Evolutionary conservation across 2,797 vertebrate genomes (phyloP).

Genomic region (Neostethus bicornis): DNA sequence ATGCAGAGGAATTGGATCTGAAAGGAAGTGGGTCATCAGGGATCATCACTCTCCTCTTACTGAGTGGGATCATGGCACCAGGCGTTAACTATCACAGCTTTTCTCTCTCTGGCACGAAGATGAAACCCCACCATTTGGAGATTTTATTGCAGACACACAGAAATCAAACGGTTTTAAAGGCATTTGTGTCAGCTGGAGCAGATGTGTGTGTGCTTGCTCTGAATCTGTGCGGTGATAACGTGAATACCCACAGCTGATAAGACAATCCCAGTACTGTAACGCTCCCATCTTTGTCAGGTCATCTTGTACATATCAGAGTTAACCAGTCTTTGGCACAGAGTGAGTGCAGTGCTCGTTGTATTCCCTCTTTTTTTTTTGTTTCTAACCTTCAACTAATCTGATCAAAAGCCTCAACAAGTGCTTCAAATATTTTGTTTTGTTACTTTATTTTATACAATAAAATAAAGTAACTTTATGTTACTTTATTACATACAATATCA

Average conservation of each 20-base stretch:
- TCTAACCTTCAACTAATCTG: slow-evolving; percentile 60
- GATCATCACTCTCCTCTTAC: slow-evolving; percentile 54
- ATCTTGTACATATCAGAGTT: slow-evolving; percentile 73
- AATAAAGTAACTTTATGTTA: slow-evolving; percentile 69
- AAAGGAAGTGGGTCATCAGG: slow-evolving; percentile 66
- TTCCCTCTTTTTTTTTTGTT: slow-evolving; percentile 45
- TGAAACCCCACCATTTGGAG: slow-evolving; percentile 14
- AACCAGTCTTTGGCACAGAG: slow-evolving; percentile 38
- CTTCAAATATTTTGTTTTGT: slow-evolving; percentile 60
- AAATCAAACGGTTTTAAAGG: slow-evolving; percentile 30
- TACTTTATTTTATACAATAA: slow-evolving; percentile 56
- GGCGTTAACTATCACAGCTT: slow-evolving; percentile 41
- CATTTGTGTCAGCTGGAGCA: slow-evolving; percentile 45
- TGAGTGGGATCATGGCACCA: slow-evolving; percentile 54
- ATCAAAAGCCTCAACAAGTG: slow-evolving; percentile 73
- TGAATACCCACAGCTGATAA: slow-evolving; percentile 62
- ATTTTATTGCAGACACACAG: slow-evolving; percentile 40
- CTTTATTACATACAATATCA: slow-evolving; percentile 56
- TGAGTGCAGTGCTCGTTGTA: slow-evolving; percentile 20
- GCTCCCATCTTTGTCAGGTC: slow-evolving; percentile 67
- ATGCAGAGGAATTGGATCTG: slow-evolving; percentile 61
- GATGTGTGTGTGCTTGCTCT: slow-evolving; percentile 15
- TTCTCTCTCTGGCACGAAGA: slow-evolving; percentile 33
- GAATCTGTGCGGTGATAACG: slow-evolving; percentile 42
- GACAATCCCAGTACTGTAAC: slow-evolving; percentile 74